Evolutionary conservation across 1,140 invertebrate species (phyloP), one percentile per base, ranked within the genome.

Genomic region (Hirudo medicinalis): DNA sequence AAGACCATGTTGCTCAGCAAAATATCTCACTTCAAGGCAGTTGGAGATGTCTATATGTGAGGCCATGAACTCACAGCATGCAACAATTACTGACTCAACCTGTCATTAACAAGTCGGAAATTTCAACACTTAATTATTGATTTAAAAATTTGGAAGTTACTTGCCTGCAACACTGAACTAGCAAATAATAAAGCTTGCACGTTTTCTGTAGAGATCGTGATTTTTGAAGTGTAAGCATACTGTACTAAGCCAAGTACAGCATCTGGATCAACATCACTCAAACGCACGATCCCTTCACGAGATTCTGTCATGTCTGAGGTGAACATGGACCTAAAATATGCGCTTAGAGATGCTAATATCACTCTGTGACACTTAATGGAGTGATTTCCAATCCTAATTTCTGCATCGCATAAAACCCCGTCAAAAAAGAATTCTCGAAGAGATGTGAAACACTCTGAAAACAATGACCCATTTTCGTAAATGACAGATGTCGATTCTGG

Each of bases 271-370:
- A 82, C 77, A 70, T 82, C 81, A 55, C 80, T 74, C 63, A 82
- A 80, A 15, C 75, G 78, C 15, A 81, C 75, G 8, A 74, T 53
- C 36, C 75, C 75, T 67, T 78, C 74, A 54, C 71, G 74, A 67
- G 77, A 77, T 69, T 81, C 81, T n/a, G 77, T 71, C 80, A 81
- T 80, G 67, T 79, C 76, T 0, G 78, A 78, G 67, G 76, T 75
- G 73, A 82, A 82, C 80, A 82, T 81, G 19, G 77, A 76, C 20
- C 75, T 73, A 72, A 82, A 82, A 73, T 82, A 82, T 22, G 75
- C 68, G 74, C 80, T 81, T 17, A 77, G 72, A 72, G 76, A 79
- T 4, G 80, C 78, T 54, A 82, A 73, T 27, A 82, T 77, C 32
- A 80, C 73, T 32, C 78, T 73, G 69, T 82, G 81, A 75, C 81